Evolutionary conservation across 2,113 vertebrate species (phyloP).

Genomic region (Martes martes): DNA sequence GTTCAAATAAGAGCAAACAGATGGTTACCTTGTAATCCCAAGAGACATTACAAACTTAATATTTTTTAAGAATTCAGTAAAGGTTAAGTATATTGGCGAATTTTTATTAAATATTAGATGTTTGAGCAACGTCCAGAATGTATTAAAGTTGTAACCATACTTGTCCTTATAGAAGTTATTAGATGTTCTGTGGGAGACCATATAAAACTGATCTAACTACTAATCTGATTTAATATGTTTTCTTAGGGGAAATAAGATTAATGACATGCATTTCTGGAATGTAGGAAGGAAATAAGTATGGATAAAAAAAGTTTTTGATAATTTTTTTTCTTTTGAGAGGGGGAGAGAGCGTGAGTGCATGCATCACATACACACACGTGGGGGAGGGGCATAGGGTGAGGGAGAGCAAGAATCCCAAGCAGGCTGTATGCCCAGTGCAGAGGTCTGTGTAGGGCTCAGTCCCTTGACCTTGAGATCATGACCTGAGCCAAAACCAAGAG

Average conservation of each 20-base stretch:
- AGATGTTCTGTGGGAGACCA: background rate
- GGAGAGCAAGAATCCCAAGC: background rate
- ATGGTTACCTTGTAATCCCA: background rate
- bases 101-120: background rate
- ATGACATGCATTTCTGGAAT: background rate
- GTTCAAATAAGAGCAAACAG: background rate
- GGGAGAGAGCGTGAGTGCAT: background rate
- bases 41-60: background rate
- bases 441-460: background rate
- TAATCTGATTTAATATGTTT: background rate
- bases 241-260: conserved; percentile 1
- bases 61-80: background rate
- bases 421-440: background rate
- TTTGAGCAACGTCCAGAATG: background rate
- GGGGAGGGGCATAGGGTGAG: background rate
- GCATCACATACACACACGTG: background rate
- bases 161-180: background rate
- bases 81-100: background rate
- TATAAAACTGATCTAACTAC: background rate
- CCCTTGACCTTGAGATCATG: background rate
- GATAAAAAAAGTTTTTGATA: background rate
- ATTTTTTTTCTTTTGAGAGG: background rate
- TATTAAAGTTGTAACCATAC: background rate
- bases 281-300: background rate
- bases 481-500: background rate